Conservation (phyloP, 2,113 vertebrate genomes). For the Leptobrachium ailaonicum region DNA sequence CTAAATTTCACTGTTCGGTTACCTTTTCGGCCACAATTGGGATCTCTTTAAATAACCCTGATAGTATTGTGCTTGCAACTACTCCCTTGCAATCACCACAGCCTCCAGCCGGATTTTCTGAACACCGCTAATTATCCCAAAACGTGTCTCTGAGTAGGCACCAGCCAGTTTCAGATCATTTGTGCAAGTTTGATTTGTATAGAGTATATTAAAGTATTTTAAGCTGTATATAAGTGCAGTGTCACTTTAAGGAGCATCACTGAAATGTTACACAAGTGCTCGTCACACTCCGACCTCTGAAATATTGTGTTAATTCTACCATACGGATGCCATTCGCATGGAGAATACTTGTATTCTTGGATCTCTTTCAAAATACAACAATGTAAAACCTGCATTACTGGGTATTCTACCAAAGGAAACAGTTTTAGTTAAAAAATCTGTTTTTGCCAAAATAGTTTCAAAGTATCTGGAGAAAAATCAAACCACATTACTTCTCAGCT, state of each 20-base stretch:
- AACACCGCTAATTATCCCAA: too few relatives aligned
- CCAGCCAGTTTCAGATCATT: too few relatives aligned
- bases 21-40: too few relatives aligned
- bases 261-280: constrained; percentile 27
- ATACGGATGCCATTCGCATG: constrained; percentile 52
- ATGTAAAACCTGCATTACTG: constrained; percentile 73
- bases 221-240: too few relatives aligned
- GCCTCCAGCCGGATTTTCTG: too few relatives aligned
- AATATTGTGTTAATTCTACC: constrained; percentile 38
- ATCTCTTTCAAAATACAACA: constrained; percentile 59
- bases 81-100: too few relatives aligned
- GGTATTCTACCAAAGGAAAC: constrained; percentile 82
- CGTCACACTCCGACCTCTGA: constrained; percentile 30
- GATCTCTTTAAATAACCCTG: too few relatives aligned
- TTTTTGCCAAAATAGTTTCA: constrained; percentile 80
- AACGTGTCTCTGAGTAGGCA: too few relatives aligned
- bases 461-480: constrained; percentile 79
- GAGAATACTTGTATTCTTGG: constrained; percentile 52
- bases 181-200: too few relatives aligned
- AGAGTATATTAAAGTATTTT: too few relatives aligned
- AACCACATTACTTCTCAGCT: constrained; percentile 78
- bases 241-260: constrained; percentile 29
- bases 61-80: too few relatives aligned
- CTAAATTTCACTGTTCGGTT: too few relatives aligned
- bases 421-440: constrained; percentile 78